Base-by-base conservation (phyloP, 2,888 invertebrate genomes). In the Drosophila differens region DNA sequence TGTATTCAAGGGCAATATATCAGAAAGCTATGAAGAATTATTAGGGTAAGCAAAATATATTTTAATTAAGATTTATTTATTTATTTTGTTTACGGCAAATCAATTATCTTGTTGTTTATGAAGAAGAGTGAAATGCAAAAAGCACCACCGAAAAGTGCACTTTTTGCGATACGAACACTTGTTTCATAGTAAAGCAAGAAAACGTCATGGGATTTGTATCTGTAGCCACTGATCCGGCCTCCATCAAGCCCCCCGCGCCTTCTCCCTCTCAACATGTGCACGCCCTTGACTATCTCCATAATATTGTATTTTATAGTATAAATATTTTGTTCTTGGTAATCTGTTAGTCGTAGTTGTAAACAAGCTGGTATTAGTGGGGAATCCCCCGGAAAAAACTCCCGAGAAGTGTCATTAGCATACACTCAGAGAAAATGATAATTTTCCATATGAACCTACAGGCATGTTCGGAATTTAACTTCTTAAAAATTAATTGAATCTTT, bases 311-410 rank as follows among this genome's bases (percentile, higher is more conserved):
- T 51, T 30, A 30, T 30, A n/a, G 3, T 4, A 44, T 22, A 44
- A 44, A 16, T 32, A 16, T 47, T 25, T 25, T 25, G 47, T 4
- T 47, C 1, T 47, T 25, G 47, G 16, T 9, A 25, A 25, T 47
- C 47, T 47, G 47, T 25, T 44, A 25, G 9, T 47, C 16, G 16
- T 47, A 9, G n/a, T 19, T 28, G 33, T 41, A 52, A 58, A 47
- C n/a, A 39, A 73, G 3, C 32, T 47, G 14, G 3, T 25, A 35
- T 4, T 12, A n/a, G n/a, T 7, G 9, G 74, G 70, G 58, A 53
- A 64, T 35, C 5, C 49, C 71, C 49, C 5, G 1, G 4, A 28
- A 65, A 66, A 70, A 76, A 47, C 4, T 22, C 62, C 67, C 76
- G 5, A 6, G 19, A 10, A 57, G n/a, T 37, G n/a, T 12, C 1